Evolutionary conservation across 2,113 vertebrate genomes (phyloP), one percentile per base, ranked within the genome.

Genomic region (Dicerorhinus sumatrensis): DNA sequence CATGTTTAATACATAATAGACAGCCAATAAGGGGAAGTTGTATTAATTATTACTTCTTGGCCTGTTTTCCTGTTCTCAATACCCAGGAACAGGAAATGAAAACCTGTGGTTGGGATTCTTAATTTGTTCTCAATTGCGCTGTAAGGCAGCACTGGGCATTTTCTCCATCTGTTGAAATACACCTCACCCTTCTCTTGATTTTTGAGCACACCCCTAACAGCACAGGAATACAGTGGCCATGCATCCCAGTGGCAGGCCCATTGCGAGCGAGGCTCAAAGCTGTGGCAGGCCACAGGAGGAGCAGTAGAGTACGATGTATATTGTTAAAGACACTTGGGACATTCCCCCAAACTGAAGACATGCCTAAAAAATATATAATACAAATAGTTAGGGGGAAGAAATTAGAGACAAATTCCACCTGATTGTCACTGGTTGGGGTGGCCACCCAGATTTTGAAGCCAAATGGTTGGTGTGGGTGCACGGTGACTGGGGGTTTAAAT

Each of bases 211-310:
- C 46, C 2, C 1, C 11, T 58, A 29, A 0, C 16, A 12, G 20
- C 29, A 5, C 46, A 36, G 46, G 79, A 11, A 6, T 8, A 2
- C 14, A 20, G 8, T 13, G 14, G 23, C 2, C 21, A 18, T 9
- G 21, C 17, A 4, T 16, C 54, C n/a, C 51, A 51, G 72, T 4
- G 13, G 62, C 0, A 3, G 36, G 10, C 54, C 36, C 9, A 0
- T 5, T 1, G 27, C 1, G 31, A n/a, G 1, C 6, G 0, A n/a
- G 33, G 4, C 9, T 27, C n/a, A 14, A 21, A n/a, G 36, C 58
- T 17, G 31, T 0, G 1, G 18, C 3, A 65, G 51, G 11, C 33
- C 14, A 5, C 0, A 27, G 29, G 54, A 33, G 42, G n/a, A 46
- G 21, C 2, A 0, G 56, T 21, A 27, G 29, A 31, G 3, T 0